Conservation (phyloP, 1,140 invertebrate genomes). For the Drosophila melanica region DNA sequence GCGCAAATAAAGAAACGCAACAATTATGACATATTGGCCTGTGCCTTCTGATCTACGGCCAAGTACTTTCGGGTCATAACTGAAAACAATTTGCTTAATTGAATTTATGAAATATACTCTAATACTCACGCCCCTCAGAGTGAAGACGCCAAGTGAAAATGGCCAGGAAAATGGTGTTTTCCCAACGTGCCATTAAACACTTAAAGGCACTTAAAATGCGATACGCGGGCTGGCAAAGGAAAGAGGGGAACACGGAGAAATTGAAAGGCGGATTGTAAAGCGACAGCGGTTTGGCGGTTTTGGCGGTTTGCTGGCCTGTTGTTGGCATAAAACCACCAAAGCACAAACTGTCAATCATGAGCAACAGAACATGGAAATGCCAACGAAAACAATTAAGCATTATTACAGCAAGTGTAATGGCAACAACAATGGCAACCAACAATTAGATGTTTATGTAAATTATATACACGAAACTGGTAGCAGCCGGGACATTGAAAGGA, state of each 20-base stretch:
- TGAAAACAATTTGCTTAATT: slow-evolving; percentile 70
- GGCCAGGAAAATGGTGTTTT: slow-evolving; percentile 65
- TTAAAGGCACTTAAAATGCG: slow-evolving; percentile 64
- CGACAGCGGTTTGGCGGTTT: slow-evolving; percentile 38
- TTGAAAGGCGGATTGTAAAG: neutral
- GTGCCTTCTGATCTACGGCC: slow-evolving; percentile 17
- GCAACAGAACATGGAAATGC: slow-evolving; percentile 71
- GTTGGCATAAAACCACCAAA: slow-evolving; percentile 61
- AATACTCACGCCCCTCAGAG: slow-evolving; percentile 17
- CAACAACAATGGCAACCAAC: slow-evolving; percentile 62
- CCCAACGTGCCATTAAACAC: slow-evolving; percentile 77
- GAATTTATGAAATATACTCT: slow-evolving; percentile 69
- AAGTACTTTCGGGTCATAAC: slow-evolving; percentile 47
- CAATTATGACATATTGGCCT: slow-evolving; percentile 47
- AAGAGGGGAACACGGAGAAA: neutral
- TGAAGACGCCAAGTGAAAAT: slow-evolving; percentile 20
- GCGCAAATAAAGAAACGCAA: slow-evolving; percentile 5
- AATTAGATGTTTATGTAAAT: slow-evolving; percentile 82
- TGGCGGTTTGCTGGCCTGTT: slow-evolving; percentile 51
- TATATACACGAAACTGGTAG: slow-evolving; percentile 54
- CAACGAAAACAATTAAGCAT: slow-evolving; percentile 79
- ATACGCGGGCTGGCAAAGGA: neutral
- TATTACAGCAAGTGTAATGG: slow-evolving; percentile 66
- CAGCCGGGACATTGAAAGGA: slow-evolving; percentile 11
- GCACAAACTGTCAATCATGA: slow-evolving; percentile 81